Evolutionary conservation across 1,140 invertebrate species (phyloP), one percentile per base, ranked within the genome.

Genomic region (Gonioctena quinquepunctata): DNA sequence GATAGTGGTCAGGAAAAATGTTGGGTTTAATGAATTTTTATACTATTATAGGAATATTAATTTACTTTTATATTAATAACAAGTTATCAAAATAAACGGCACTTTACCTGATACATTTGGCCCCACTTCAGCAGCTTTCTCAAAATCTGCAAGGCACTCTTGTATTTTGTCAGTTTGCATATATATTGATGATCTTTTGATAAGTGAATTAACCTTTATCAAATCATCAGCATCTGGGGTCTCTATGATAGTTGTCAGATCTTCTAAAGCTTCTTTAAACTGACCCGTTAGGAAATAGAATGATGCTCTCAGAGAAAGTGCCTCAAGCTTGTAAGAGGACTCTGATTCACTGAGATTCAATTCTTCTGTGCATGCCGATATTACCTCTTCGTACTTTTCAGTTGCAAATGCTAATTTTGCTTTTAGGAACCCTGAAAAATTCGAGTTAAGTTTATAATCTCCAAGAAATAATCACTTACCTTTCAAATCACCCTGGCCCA

Each of bases 151-250:
- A 60, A 96, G 84, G 74, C 92, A 92, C 72, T 90, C 88, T 8
- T 91, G 89, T 16, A 89, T 84, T 70, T 92, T 86, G 70, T 94
- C 91, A 56, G 90, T 82, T 81, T 97, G 94, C 77, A 96, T 91
- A 74, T 90, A 88, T 59, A 96, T 83, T 6, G 91, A 92, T 2
- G 94, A 95, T 72, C 93, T 86, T 83, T 97, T 98, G 42, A 98
- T 93, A n/a, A 97, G 84, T 7, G 95, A 94, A 88, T 96, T 97
- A 0, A 93, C 90, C 80, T 88, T 90, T 1, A 94, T 85, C 72
- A 89, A 89, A 0, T 84, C 81, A 73, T 87, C 83, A 19, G 87
- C 84, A 75, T 86, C 82, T 73, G 86, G 84, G 73, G 87, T 88
- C 68, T 89, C 86, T 76, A 90, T 88, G 70, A 91, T 87, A 18